phyloP scores from a whole-genome alignment of 2,113 vertebrate species.

The Aptenodytes forsteri region DNA sequence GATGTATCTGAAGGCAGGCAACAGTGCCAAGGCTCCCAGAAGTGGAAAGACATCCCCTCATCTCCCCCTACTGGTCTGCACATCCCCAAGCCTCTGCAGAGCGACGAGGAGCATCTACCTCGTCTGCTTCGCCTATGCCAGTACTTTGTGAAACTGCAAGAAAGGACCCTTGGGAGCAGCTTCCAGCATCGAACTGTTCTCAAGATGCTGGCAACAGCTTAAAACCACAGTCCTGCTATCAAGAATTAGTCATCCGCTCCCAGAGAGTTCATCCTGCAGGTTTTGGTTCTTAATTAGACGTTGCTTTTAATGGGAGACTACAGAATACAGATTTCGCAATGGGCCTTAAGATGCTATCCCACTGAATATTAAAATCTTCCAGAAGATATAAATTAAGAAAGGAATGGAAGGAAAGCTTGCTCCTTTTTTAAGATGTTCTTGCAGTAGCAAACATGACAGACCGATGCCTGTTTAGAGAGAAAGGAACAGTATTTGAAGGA shows the following conservation, averaged over 20 bases:
- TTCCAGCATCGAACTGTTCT: conserved; percentile 9
- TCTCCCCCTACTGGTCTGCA: conserved; percentile 29
- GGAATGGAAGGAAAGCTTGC: not conserved
- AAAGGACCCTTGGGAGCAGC: conserved; percentile 21
- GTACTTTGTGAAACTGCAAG: not conserved
- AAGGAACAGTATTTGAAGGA: not conserved
- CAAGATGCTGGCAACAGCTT: conserved; percentile 1
- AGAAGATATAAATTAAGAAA: conserved; percentile 8
- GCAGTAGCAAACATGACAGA: not conserved
- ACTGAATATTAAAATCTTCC: conserved; percentile 11
- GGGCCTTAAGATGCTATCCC: not conserved
- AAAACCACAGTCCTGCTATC: conserved; percentile 7
- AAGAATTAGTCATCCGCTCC: conserved; percentile 41
- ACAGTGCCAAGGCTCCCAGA: not conserved
- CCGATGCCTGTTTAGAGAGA: not conserved
- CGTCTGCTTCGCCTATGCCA: not conserved
- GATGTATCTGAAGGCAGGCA: not conserved
- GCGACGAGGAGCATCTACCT: not conserved
- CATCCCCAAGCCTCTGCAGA: not conserved
- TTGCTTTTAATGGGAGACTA: not conserved
- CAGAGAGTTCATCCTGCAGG: conserved; percentile 28
- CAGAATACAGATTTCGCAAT: not conserved
- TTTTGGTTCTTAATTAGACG: conserved; percentile 46
- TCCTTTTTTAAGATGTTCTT: not conserved
- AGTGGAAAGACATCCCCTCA: conserved; percentile 28